Conservation (phyloP, 2,797 vertebrate species). For the Pelobates cultripes region DNA sequence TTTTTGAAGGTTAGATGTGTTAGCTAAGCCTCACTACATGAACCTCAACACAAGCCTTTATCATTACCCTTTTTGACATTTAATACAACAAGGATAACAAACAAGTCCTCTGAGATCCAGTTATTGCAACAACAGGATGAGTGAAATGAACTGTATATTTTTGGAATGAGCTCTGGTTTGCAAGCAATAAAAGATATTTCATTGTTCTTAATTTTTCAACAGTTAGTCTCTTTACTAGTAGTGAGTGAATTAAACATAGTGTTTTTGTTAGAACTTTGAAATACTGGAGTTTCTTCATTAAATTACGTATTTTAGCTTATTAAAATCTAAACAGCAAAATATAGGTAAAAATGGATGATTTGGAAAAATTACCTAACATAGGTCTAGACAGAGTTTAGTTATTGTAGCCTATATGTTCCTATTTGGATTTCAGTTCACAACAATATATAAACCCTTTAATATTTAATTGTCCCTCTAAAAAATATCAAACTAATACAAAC, state of each 20-base stretch:
- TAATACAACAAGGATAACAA: conserved; percentile 79
- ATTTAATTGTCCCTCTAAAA: too few species aligned
- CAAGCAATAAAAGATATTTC: conserved; percentile 64
- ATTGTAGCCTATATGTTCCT: too few species aligned
- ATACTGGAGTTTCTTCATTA: not conserved
- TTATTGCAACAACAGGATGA: conserved; percentile 66
- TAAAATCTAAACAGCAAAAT: too few species aligned
- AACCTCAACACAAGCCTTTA: conserved; percentile 59
- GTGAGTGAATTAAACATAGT: not conserved
- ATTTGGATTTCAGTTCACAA: too few species aligned
- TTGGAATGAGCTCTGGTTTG: conserved; percentile 65
- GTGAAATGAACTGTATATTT: conserved; percentile 54
- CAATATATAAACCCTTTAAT: too few species aligned
- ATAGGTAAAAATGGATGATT: too few species aligned
- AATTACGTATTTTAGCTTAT: too few species aligned
- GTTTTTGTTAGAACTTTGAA: not conserved
- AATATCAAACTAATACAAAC: too few species aligned
- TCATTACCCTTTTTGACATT: conserved; percentile 72
- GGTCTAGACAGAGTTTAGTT: too few species aligned
- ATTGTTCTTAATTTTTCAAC: conserved; percentile 54
- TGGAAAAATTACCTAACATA: too few species aligned
- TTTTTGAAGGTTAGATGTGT: conserved; percentile 62
- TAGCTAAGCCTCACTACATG: conserved; percentile 68
- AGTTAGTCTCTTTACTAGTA: not conserved
- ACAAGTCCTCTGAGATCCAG: conserved; percentile 74